A percentile compares a stretch with the other conserved stretches of the same genome.
Conservation (phyloP, 2,888 invertebrate species). For the Pyrochroa serraticornis region DNA sequence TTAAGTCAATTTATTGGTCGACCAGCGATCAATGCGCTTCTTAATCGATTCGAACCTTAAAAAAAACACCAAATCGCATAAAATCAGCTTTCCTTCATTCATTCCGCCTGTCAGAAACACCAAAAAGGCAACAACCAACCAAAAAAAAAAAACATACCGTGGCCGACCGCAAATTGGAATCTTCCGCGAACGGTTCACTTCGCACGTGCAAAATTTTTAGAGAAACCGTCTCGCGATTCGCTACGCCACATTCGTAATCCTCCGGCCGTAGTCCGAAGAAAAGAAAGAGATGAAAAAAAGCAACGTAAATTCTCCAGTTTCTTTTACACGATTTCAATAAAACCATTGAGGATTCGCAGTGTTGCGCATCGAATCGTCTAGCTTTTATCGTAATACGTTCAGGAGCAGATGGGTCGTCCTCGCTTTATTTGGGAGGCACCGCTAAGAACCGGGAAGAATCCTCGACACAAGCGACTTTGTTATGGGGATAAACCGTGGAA, state of each 20-base stretch:
- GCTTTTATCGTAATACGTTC: conserved; percentile 8
- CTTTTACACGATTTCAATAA: conserved; percentile 24
- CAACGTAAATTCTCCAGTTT: neutral
- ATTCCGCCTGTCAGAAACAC: no score
- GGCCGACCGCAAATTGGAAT: no score
- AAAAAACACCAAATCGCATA: no score
- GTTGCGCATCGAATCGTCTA: conserved; percentile 30
- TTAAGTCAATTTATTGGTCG: no score
- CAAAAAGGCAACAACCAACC: no score
- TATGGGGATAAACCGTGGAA: conserved; percentile 31
- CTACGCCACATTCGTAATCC: conserved; percentile 18
- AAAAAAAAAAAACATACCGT: no score
- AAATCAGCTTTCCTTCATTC: no score
- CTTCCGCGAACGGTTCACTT: conserved; percentile 13
- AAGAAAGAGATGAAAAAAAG: conserved; percentile 10
- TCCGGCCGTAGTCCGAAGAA: neutral
- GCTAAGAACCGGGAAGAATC: conserved; percentile 32
- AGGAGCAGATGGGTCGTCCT: conserved; percentile 14
- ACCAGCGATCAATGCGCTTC: no score
- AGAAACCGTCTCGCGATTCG: conserved; percentile 16
- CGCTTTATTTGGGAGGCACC: conserved; percentile 7
- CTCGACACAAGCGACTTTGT: conserved; percentile 28
- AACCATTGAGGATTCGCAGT: conserved; percentile 28
- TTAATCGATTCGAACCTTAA: no score
- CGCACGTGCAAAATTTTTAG: conserved; percentile 25